phyloP scores from a whole-genome alignment of 2,797 vertebrate species.

The Meriones psammophilus region DNA sequence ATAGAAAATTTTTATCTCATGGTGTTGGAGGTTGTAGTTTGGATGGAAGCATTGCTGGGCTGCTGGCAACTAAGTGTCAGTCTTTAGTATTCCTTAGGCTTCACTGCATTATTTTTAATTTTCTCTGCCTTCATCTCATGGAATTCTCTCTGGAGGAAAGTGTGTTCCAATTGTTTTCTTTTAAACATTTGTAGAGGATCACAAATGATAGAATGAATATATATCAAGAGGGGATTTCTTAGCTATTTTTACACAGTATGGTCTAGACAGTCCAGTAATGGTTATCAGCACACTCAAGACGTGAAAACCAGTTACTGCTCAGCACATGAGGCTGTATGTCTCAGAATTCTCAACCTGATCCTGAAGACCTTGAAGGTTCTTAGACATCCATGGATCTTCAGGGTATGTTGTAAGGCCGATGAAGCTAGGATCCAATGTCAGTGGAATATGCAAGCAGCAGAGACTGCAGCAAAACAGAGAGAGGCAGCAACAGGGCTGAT shows the following conservation, averaged over 20 bases:
- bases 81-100: no score
- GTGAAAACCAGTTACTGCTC: not conserved
- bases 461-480: not conserved
- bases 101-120: no score
- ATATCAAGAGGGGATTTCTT: not conserved
- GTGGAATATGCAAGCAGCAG: not conserved
- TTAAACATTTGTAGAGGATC: not conserved
- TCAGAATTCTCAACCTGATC: not conserved
- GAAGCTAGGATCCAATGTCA: not conserved
- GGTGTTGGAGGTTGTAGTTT: not conserved
- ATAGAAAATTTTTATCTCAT: not conserved
- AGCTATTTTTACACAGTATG: not conserved
- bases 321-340: not conserved
- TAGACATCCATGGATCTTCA: not conserved
- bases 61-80: not conserved
- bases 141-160: not conserved
- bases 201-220: not conserved
- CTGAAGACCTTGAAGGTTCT: not conserved
- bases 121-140: no score
- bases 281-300: not conserved
- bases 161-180: not conserved
- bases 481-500: not conserved
- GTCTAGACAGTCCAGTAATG: not conserved
- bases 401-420: not conserved
- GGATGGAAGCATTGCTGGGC: not conserved